Percentiles rank a stretch among this genome's conserved stretches.
phyloP scores from a whole-genome alignment of 2,797 vertebrate species.

The Threskiornis aethiopicus region DNA sequence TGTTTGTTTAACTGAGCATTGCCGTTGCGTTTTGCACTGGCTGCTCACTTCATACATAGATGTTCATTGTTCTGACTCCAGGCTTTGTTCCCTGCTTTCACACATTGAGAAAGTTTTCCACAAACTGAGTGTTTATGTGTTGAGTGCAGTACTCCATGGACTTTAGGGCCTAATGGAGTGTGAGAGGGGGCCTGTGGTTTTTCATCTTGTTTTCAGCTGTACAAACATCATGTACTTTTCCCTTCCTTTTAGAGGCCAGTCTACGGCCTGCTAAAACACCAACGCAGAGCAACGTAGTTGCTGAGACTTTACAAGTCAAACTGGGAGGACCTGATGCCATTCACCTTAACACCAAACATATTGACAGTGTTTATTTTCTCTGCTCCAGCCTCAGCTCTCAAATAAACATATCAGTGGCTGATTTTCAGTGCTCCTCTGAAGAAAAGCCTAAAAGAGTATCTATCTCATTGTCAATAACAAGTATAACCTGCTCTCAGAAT shows the following conservation, averaged over 20 bases:
- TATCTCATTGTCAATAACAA: slow-evolving; percentile 40
- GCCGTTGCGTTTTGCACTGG: slow-evolving; percentile 34
- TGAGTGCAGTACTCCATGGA: slow-evolving; percentile 92
- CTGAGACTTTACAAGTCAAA: slow-evolving; percentile 74
- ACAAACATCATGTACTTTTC: slow-evolving; percentile 87
- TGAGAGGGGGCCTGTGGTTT: slow-evolving; percentile 92
- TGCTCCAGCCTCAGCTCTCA: slow-evolving; percentile 68
- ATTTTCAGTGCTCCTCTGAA: slow-evolving; percentile 61
- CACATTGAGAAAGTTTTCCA: slow-evolving; percentile 84
- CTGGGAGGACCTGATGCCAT: slow-evolving; percentile 62
- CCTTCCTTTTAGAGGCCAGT: slow-evolving; percentile 72
- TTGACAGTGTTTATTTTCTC: slow-evolving; percentile 80
- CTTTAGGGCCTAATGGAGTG: slow-evolving; percentile 92
- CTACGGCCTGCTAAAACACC: slow-evolving; percentile 65
- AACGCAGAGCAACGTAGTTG: slow-evolving; percentile 39
- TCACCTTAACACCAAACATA: slow-evolving; percentile 77
- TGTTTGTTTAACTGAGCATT: slow-evolving; percentile 15
- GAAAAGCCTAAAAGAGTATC: slow-evolving; percentile 49
- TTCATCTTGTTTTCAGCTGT: slow-evolving; percentile 99
- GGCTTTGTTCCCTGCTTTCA: slow-evolving; percentile 76
- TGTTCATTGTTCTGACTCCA: slow-evolving; percentile 80
- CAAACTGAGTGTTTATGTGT: slow-evolving; percentile 93
- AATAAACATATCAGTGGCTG: slow-evolving; percentile 72
- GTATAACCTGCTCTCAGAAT: slow-evolving; percentile 19
- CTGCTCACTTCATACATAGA: slow-evolving; percentile 80